Evolutionary conservation across 2,113 vertebrate genomes (phyloP).

Genomic region (Anas platyrhynchos): DNA sequence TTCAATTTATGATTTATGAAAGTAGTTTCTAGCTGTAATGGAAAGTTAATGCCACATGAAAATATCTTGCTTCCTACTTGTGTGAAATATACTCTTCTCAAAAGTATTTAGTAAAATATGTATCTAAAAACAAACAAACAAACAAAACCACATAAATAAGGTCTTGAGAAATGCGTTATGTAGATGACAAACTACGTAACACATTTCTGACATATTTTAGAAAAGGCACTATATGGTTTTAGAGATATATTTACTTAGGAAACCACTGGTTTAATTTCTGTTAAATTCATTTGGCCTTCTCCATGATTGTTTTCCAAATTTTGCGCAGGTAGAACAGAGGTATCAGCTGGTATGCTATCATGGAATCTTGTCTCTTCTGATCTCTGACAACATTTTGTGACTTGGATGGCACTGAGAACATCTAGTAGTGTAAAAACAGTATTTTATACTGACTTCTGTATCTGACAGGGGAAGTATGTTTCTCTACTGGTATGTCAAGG

Average conservation of each 20-base stretch:
- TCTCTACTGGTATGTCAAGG: background rate
- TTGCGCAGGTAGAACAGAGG: background rate
- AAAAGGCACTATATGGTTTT: background rate
- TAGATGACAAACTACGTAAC: background rate
- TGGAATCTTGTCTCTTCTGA: background rate
- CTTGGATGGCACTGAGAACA: background rate
- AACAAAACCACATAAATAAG: background rate
- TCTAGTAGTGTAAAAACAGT: too few relatives aligned
- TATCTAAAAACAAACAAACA: background rate
- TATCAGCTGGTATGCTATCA: background rate
- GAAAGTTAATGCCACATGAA: background rate
- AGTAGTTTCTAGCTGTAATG: background rate
- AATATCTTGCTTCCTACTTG: background rate
- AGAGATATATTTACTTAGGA: background rate
- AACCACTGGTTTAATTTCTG: background rate
- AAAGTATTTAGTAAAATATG: background rate
- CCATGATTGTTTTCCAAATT: background rate
- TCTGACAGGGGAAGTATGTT: background rate
- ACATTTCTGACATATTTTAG: rapidly evolving
- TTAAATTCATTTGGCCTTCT: background rate
- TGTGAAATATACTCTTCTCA: background rate
- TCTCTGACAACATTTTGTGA: background rate
- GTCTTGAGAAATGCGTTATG: background rate
- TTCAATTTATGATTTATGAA: background rate
- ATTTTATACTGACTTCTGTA: background rate